phyloP scores from a whole-genome alignment of 1,140 invertebrate genomes.

The Dendroctonus valens region DNA sequence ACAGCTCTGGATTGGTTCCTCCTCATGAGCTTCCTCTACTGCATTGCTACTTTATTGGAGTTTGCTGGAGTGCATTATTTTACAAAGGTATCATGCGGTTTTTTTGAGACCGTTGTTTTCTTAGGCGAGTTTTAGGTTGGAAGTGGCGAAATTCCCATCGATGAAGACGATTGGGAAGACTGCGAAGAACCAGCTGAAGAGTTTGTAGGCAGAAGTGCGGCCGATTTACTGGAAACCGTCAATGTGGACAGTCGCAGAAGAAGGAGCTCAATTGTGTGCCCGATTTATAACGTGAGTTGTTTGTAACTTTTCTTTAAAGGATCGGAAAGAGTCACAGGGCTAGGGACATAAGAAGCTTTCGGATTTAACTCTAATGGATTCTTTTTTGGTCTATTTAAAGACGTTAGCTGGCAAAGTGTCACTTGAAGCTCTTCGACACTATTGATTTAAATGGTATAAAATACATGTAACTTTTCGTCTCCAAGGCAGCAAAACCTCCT shows the following conservation, averaged over 20 bases:
- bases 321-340: too few relatives aligned
- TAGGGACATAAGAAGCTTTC: conserved; percentile 31
- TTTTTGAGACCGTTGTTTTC: background rate
- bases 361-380: too few relatives aligned
- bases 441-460: too few relatives aligned
- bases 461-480: too few relatives aligned
- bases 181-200: conserved; percentile 55
- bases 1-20: conserved; percentile 92
- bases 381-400: too few relatives aligned
- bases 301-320: too few relatives aligned
- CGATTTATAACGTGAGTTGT: conserved; percentile 58
- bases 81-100: conserved; percentile 33
- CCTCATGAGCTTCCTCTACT: conserved; percentile 90
- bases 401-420: too few relatives aligned
- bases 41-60: conserved; percentile 87
- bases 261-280: conserved; percentile 59
- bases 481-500: too few relatives aligned
- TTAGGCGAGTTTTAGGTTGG: conserved; percentile 55
- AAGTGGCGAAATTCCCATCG: conserved; percentile 74
- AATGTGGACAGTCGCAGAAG: conserved; percentile 39
- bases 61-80: conserved; percentile 93
- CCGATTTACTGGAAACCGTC: conserved; percentile 35
- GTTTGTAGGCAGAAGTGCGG: conserved; percentile 49
- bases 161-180: conserved; percentile 78
- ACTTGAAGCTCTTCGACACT: too few relatives aligned